Evolutionary conservation across 2,113 vertebrate genomes (phyloP).

Genomic region (Centropus unirufus): DNA sequence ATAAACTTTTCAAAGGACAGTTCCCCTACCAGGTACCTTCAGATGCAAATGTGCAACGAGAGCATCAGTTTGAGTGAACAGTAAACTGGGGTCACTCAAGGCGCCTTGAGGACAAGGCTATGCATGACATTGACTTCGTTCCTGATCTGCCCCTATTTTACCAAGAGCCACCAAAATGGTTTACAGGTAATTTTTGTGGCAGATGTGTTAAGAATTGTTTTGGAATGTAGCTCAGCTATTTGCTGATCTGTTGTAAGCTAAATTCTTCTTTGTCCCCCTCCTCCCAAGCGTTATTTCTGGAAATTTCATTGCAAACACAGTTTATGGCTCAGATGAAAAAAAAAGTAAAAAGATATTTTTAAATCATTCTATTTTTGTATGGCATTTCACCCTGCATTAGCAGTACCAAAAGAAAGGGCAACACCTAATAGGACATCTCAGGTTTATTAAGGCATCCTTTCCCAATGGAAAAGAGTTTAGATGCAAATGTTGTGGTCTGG

Average conservation of each 20-base stretch:
- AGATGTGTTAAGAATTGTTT: not conserved
- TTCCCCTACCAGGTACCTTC: not conserved
- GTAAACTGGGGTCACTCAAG: rapidly evolving
- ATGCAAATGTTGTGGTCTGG: not conserved
- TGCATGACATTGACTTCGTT: not conserved
- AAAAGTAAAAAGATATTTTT: not conserved
- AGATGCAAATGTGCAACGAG: not conserved
- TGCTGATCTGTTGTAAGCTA: not conserved
- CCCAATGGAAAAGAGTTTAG: not conserved
- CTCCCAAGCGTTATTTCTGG: not conserved
- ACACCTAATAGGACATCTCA: not conserved
- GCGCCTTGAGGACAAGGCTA: not conserved
- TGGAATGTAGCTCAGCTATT: not conserved
- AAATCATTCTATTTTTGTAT: not conserved
- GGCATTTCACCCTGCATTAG: not conserved
- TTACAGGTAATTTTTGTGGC: not conserved
- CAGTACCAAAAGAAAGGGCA: not conserved
- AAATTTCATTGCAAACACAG: not conserved
- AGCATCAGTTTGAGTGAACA: not conserved
- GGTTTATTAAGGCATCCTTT: not conserved
- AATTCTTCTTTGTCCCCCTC: not conserved
- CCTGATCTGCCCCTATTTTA: not conserved
- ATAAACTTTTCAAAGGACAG: not conserved
- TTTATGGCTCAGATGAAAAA: not conserved
- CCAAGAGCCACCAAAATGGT: not conserved